Conservation (phyloP, 2,888 invertebrate genomes). For the Thera britannica region DNA sequence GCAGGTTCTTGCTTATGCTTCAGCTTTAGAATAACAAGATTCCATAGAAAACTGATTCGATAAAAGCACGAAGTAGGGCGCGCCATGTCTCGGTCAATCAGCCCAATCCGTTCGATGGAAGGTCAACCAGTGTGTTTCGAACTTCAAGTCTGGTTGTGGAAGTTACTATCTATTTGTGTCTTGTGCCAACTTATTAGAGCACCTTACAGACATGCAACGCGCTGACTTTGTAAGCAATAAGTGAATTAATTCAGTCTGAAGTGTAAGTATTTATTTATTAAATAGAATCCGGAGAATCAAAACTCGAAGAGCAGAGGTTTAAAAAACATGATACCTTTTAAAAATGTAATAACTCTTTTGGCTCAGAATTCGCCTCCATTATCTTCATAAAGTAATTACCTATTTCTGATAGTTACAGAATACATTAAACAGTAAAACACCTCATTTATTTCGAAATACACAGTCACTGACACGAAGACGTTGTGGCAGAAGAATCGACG, state of each 20-base stretch:
- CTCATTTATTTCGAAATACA: no score
- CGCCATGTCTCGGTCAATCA: constrained; percentile 38
- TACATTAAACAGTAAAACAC: no score
- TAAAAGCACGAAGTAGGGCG: constrained; percentile 24
- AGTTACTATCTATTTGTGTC: constrained; percentile 11
- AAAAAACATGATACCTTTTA: no score
- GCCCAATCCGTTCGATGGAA: constrained; percentile 34
- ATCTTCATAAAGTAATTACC: no score
- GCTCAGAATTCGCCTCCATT: no score
- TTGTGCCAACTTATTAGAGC: constrained; percentile 9
- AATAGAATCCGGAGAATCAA: no score
- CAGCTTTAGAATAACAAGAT: constrained; percentile 7
- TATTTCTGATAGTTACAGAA: no score
- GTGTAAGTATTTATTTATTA: no score
- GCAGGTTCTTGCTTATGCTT: not conserved
- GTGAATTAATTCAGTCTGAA: not conserved
- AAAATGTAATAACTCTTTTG: no score
- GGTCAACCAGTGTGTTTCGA: constrained; percentile 31
- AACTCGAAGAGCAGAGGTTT: no score
- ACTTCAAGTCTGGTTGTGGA: constrained; percentile 13
- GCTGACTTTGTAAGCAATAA: not conserved
- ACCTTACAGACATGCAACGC: not conserved
- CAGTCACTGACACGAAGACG: no score
- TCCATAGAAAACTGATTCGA: constrained; percentile 24
- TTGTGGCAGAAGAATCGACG: no score